Conservation (phyloP, 1,140 invertebrate genomes). For the Scaptomyza montana region DNA sequence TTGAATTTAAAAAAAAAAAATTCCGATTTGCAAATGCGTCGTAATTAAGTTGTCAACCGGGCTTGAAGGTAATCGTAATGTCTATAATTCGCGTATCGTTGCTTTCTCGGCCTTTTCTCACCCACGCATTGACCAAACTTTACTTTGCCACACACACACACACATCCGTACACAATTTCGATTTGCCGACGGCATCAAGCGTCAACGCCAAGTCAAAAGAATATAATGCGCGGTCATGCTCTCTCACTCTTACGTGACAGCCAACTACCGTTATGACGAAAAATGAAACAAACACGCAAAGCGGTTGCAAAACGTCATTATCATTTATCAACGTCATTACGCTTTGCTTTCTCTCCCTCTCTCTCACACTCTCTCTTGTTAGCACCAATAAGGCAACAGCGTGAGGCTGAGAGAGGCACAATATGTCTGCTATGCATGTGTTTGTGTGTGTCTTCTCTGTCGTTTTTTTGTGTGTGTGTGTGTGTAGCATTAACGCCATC, state of each 20-base stretch:
- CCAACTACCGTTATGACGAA: slow-evolving; percentile 57
- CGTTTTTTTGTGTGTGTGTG: slow-evolving; percentile 14
- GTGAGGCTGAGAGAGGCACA: slow-evolving; percentile 26
- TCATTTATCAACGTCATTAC: slow-evolving; percentile 55
- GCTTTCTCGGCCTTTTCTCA: slow-evolving; percentile 23
- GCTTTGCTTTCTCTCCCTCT: slow-evolving; percentile 13
- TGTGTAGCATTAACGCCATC: slow-evolving; percentile 63
- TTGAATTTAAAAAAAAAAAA: too few species aligned
- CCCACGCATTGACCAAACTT: slow-evolving; percentile 23
- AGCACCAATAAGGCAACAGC: slow-evolving; percentile 39
- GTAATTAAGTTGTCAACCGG: slow-evolving; percentile 2
- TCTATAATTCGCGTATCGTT: slow-evolving; percentile 31
- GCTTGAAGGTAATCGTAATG: background rate
- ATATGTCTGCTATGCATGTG: slow-evolving; percentile 31
- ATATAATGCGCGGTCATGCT: slow-evolving; percentile 62
- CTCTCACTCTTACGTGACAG: slow-evolving; percentile 56
- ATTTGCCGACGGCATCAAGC: slow-evolving; percentile 39
- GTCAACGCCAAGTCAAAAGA: slow-evolving; percentile 48
- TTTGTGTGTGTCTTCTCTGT: slow-evolving; percentile 8
- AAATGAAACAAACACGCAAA: slow-evolving; percentile 31
- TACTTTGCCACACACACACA: background rate
- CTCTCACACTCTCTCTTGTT: slow-evolving; percentile 39
- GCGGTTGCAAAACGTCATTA: slow-evolving; percentile 58
- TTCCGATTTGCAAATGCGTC: background rate
- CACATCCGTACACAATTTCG: slow-evolving; percentile 2